Base-by-base conservation (phyloP, 2,113 vertebrate species). In the Gulo gulo region DNA sequence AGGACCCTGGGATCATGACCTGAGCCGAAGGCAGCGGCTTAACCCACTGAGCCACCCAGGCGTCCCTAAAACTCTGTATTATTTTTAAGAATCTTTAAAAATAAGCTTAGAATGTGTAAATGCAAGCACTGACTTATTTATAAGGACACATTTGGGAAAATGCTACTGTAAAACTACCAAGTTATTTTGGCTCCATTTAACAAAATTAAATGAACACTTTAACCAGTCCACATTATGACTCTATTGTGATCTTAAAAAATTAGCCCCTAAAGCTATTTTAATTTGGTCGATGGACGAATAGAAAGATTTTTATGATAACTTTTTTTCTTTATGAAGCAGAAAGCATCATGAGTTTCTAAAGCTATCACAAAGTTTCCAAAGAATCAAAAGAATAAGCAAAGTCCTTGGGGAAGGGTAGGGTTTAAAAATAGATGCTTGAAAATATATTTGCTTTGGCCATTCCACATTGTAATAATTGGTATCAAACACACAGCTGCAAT, bases 401-500 rank as follows among this genome's bases (percentile, higher is more conserved):
- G 2, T 59, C 13, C 34, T 92, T 95, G 4, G 11, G 6, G 31
- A 93, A 93, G 31, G 10, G 50, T 79, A 59, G 21, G 15, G 3
- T 90, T 97, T 84, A 79, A 63, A 93, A 88, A 96, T 0, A 93
- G 73, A 91, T 95, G 18, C 47, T 80, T 59, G 92, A 89, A 82
- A 96, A 89, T 69, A 0, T 92, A 95, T 96, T 88, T 95, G 55
- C 96, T 97, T 86, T 94, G 80, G 42, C 67, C 2, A 29, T 97
- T 59, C 93, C 80, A 63, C 80, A 87, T 82, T 50, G 57, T 73
- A 95, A 55, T 97, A 96, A 97, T 91, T 96, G 79, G 45, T 93
- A 97, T 96, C 91, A 96, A 94, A 85, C 52, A 95, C 59, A 94
- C 95, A 97, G 92, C 93, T 97, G 96, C 85, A 92, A 96, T 97